These are phyloP conservation scores for Heliconius hewitsoni DNA, from an alignment of 1,140 invertebrate genomes.

Conservation along the genomic window DNA sequence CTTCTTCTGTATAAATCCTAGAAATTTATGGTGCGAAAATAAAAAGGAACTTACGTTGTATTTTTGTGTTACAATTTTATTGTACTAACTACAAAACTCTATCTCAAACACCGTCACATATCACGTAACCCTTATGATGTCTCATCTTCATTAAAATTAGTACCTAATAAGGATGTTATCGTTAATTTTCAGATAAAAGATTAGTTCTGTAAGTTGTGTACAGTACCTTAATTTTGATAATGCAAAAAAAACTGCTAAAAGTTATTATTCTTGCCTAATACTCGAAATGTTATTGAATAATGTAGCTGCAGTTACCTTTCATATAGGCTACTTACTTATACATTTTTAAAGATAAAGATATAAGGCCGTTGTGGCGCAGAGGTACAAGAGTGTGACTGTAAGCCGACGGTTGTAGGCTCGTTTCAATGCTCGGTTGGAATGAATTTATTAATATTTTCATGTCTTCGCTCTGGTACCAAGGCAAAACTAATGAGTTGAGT, in stretches of 20 bases:
- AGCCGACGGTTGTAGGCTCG: too few species aligned
- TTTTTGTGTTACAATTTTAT: too few species aligned
- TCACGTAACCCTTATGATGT: neutral
- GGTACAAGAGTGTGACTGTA: too few species aligned
- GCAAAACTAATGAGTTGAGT: too few species aligned
- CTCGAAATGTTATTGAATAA: neutral
- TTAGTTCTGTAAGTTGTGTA: neutral
- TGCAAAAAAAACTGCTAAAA: neutral
- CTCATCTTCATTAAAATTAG: neutral
- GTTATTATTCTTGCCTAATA: neutral
- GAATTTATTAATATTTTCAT: too few species aligned
- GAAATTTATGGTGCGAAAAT: neutral
- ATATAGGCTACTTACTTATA: neutral
- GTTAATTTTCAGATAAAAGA: neutral
- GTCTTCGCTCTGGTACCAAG: too few species aligned
- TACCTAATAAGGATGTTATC: neutral
- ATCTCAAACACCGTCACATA: neutral
- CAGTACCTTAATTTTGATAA: neutral
- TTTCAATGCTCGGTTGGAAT: too few species aligned
- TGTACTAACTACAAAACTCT: neutral
- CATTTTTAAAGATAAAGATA: too few species aligned
- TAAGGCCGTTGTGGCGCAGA: too few species aligned
- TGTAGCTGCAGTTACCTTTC: neutral
- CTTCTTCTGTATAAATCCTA: neutral
- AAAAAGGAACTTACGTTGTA: too few species aligned